A percentile compares a stretch with the other conserved stretches of the same genome.
Conservation (phyloP, 2,113 vertebrate genomes). For the Ailuropoda melanoleuca region DNA sequence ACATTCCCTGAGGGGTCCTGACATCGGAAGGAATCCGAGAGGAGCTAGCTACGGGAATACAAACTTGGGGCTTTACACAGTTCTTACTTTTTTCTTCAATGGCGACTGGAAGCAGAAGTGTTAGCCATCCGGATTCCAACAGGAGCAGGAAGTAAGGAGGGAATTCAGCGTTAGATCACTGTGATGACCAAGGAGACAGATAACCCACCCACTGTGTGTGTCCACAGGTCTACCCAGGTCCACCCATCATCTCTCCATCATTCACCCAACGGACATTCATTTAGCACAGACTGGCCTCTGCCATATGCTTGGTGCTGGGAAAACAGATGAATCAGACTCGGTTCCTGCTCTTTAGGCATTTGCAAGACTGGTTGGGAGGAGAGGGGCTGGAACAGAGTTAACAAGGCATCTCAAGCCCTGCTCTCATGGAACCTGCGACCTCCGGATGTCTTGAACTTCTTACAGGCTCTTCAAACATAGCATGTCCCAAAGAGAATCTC, state of each 20-base stretch:
- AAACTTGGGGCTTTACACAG: not conserved
- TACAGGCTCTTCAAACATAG: not conserved
- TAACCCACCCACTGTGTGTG: not conserved
- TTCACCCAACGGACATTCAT: not conserved
- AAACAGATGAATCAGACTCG: not conserved
- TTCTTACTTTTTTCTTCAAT: conserved; percentile 67
- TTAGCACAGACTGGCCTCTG: too few species aligned
- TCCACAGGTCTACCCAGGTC: too few species aligned
- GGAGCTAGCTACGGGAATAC: not conserved
- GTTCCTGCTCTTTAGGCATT: not conserved
- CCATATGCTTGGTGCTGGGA: too few species aligned
- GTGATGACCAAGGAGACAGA: not conserved
- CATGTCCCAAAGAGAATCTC: not conserved
- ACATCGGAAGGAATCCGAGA: not conserved
- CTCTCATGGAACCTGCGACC: not conserved
- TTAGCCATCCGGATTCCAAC: not conserved
- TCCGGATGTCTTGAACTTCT: not conserved
- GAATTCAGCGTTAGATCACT: not conserved
- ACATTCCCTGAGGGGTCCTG: not conserved
- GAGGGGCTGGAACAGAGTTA: not conserved
- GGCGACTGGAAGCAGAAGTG: not conserved
- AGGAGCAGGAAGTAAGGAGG: not conserved
- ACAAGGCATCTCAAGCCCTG: not conserved
- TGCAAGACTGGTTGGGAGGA: not conserved
- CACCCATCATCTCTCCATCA: not conserved